Evolutionary conservation across 2,113 vertebrate species (phyloP), one percentile per base, ranked within the genome.

Genomic region (Garra rufa): DNA sequence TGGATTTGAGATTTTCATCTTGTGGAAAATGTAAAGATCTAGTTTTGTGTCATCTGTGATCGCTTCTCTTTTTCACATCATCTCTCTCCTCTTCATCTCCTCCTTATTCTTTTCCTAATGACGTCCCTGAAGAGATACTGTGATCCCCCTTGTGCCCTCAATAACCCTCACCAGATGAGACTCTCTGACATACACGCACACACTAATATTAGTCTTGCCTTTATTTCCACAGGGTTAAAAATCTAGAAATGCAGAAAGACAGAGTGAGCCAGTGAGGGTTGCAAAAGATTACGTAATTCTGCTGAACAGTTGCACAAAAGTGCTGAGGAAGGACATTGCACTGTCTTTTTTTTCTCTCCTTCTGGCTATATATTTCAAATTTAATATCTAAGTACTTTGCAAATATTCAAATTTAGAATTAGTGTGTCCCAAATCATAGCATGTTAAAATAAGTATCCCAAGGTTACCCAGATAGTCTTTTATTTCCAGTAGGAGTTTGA

Each of bases 111-210:
- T 10, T 41, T 81, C 17, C 13, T 73, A 50, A 78, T 78, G n/a
- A 83, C 8, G 13, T 86, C 85, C 75, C 81, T 26, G 71, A 28
- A 76, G 77, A 70, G 24, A 44, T 14, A 50, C 71, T 43, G n/a
- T n/a, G 73, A 63, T 81, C 43, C 65, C 79, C 43, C 38, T 6
- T 0, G 61, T 81, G 21, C 69, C 76, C 48, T 59, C 30, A n/a
- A 8, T 81, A 61, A 21, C 77, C 52, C 1, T 14, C 50, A 52
- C 38, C 82, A 81, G 69, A 81, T 71, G 85, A 81, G 76, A 74
- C 76, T 30, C 75, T 26, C 19, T 14, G 19, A 24, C 34, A 3
- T 1, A 34, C 74, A 30, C 1, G 0, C 26, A 14, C 28, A 24
- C 17, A 52, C 21, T 21, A 3, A 44, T 83, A 19, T 78, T 67